Percentiles rank a stretch among this genome's conserved stretches.
Conservation (phyloP, 2,888 invertebrate species). For the Bombylius major region DNA sequence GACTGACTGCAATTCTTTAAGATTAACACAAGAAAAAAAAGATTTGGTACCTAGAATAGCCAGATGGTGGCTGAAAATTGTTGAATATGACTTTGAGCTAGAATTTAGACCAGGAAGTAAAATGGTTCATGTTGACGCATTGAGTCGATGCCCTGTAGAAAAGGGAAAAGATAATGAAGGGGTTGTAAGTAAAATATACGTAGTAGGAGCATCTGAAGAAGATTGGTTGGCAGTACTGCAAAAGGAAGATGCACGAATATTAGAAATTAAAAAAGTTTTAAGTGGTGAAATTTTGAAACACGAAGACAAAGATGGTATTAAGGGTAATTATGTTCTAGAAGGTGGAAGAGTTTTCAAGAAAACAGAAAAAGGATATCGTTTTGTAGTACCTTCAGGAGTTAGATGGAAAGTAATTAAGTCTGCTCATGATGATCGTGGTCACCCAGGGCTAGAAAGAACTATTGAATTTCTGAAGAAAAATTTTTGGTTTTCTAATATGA, state of each 20-base stretch:
- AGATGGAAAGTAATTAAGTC: slow-evolving; percentile 1
- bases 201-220: neutral
- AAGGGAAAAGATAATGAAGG: neutral
- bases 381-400: slow-evolving; percentile 1
- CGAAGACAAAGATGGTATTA: too few relatives aligned
- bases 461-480: slow-evolving; percentile 7
- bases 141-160: neutral
- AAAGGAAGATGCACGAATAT: neutral
- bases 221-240: neutral
- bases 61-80: neutral
- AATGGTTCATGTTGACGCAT: neutral
- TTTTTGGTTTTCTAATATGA: slow-evolving; percentile 32
- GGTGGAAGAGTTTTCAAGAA: neutral
- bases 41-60: too few relatives aligned
- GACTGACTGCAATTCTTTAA: too few relatives aligned
- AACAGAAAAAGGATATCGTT: neutral
- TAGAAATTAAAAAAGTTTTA: neutral
- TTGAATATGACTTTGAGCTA: neutral
- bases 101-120: neutral
- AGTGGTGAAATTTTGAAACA: too few relatives aligned
- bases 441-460: slow-evolving; percentile 2
- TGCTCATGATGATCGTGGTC: slow-evolving; percentile 2
- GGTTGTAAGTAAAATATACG: neutral
- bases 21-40: too few relatives aligned
- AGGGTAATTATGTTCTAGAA: neutral